Percentiles rank a stretch among this genome's conserved stretches.
phyloP scores from a whole-genome alignment of 2,113 vertebrate species.

The Myotis davidii region DNA sequence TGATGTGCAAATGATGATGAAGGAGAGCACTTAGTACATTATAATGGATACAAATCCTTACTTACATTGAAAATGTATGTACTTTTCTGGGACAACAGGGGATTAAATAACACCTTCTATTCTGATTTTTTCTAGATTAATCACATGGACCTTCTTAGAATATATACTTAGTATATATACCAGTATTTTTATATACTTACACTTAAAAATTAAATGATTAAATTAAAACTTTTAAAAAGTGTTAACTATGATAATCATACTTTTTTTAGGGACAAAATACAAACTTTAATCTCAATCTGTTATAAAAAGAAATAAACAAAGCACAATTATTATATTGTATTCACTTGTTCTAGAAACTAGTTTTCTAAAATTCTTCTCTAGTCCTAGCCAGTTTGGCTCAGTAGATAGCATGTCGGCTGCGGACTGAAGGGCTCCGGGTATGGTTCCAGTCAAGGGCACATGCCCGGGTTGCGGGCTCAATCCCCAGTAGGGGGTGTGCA shows the following conservation, averaged over 20 bases:
- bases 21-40: background rate
- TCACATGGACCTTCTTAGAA: background rate
- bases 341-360: constrained; percentile 57
- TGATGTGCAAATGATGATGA: background rate
- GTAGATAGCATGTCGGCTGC: too few species aligned
- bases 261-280: background rate
- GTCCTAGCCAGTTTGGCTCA: background rate
- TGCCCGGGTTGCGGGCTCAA: too few species aligned
- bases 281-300: background rate
- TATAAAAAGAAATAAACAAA: background rate
- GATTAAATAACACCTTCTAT: background rate
- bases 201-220: background rate
- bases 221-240: background rate
- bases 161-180: background rate
- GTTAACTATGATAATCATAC: background rate
- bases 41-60: background rate
- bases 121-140: background rate
- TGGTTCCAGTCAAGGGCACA: too few species aligned
- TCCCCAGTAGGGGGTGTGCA: too few species aligned
- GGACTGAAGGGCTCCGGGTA: too few species aligned
- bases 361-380: constrained; percentile 70
- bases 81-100: background rate
- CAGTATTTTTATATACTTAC: background rate
- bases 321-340: background rate
- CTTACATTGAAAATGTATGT: background rate